A percentile compares a stretch with the other conserved stretches of the same genome.
phyloP scores from a whole-genome alignment of 2,888 invertebrate genomes.

The Adelphocoris suturalis region DNA sequence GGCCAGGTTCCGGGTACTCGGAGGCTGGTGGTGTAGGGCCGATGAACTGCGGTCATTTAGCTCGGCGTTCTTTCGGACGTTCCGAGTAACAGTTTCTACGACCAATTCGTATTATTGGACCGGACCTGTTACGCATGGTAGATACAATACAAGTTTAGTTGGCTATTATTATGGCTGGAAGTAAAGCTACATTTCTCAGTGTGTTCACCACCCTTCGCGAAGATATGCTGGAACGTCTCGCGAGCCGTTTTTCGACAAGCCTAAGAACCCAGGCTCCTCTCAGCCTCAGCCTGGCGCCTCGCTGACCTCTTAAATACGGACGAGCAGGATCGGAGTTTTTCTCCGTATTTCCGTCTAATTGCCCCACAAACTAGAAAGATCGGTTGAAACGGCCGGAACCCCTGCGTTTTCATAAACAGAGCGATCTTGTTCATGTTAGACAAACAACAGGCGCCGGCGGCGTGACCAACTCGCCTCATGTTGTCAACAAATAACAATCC shows the following conservation, averaged over 20 bases:
- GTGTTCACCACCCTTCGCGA: no score
- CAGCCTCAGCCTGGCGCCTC: conserved; percentile 6
- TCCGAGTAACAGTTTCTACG: no score
- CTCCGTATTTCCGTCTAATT: conserved; percentile 31
- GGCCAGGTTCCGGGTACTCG: no score
- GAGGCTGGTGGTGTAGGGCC: no score
- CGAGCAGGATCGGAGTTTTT: conserved; percentile 20
- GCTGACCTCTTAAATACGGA: conserved; percentile 16
- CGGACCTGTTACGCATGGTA: no score
- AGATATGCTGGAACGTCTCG: not conserved
- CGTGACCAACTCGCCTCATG: not conserved
- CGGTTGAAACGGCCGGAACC: not conserved
- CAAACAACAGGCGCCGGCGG: conserved; percentile 1
- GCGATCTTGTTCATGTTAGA: conserved; percentile 10
- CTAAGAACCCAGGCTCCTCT: not conserved
- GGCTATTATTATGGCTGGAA: no score
- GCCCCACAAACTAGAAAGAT: conserved; percentile 27
- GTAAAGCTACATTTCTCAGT: no score
- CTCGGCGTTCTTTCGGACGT: no score
- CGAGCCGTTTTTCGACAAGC: not conserved
- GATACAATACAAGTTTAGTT: no score
- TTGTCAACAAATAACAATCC: not conserved
- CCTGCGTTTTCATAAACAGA: not conserved
- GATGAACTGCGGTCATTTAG: no score
- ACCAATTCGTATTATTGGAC: no score